Percentiles rank a stretch among this genome's conserved stretches.
Conservation (phyloP, 1,140 invertebrate genomes). For the Gonatopus flavifemur region DNA sequence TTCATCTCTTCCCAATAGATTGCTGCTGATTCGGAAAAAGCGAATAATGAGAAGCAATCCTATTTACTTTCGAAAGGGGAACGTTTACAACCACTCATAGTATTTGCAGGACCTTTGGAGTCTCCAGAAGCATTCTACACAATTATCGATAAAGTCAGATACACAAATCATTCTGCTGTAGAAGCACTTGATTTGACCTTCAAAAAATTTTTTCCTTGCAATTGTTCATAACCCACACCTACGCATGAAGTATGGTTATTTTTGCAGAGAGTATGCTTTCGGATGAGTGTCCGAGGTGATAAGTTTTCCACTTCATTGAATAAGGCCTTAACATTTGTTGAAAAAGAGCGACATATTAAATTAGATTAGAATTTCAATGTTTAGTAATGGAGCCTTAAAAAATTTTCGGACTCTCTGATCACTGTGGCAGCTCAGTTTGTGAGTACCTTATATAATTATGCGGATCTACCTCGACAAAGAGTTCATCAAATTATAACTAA, state of each 20-base stretch:
- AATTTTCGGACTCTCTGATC: not conserved
- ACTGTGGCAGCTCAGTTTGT: not conserved
- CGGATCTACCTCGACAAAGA: not conserved
- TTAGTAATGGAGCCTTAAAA: not conserved
- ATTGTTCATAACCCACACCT: not conserved
- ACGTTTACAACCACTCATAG: not conserved
- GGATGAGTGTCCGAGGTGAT: not conserved
- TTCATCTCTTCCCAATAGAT: no score
- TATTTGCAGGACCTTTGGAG: not conserved
- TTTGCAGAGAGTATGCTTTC: not conserved
- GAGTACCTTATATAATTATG: not conserved
- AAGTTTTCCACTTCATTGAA: not conserved
- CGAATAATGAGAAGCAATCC: no score
- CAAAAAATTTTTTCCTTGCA: not conserved
- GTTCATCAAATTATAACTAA: not conserved
- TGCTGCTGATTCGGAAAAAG: no score
- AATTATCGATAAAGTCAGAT: not conserved
- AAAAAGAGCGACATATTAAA: not conserved
- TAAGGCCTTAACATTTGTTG: not conserved
- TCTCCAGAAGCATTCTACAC: not conserved
- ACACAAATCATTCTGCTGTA: not conserved
- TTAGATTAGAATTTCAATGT: not conserved
- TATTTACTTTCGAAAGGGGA: no score
- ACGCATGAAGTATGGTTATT: not conserved
- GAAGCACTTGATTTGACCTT: not conserved